Evolutionary conservation across 1,140 invertebrate genomes (phyloP), one percentile per base, ranked within the genome.

Genomic region (Saxidomus purpurata): DNA sequence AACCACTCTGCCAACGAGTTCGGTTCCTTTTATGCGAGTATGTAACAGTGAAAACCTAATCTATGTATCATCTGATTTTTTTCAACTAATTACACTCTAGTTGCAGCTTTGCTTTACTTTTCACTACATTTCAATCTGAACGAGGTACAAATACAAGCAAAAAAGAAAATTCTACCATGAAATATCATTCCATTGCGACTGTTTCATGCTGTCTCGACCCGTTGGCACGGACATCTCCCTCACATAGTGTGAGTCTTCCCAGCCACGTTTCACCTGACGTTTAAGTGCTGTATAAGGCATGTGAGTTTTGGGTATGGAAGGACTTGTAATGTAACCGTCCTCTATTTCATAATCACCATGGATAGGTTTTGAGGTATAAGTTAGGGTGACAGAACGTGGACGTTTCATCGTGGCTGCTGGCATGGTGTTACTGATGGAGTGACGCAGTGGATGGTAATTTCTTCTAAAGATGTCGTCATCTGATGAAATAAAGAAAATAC

Each of bases 171-270:
- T 47, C 90, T 89, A 94, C 8, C 83, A 61, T 40, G 94, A 94
- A 40, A 95, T 93, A 79, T 95, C 95, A 90, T 95, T 95, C 94
- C 94, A 95, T 67, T 94, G 92, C 17, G 71, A 83, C 31, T 85
- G 85, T 63, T 94, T 95, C 87, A 95, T 93, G 52, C 89, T 91
- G 31, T 95, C 94, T 49, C 94, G 89, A 0, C 93, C 94, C 0
- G 92, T 94, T 0, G 90, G 90, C 8, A 95, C 93, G 8, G 93
- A 91, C 94, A 94, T 94, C 85, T 95, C 93, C 47, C 95, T 63
- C 1, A 93, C 92, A 67, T 94, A 94, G 43, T 94, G 94, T 15
- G 92, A 79, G 17, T 91, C 91, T 19, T 92, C 91, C 95, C 95
- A 95, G 11, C 94, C 94, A 71, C 93, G 85, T 8, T 59, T 69